Base-by-base conservation (phyloP, 2,888 invertebrate genomes). In the Hipparchia semele region DNA sequence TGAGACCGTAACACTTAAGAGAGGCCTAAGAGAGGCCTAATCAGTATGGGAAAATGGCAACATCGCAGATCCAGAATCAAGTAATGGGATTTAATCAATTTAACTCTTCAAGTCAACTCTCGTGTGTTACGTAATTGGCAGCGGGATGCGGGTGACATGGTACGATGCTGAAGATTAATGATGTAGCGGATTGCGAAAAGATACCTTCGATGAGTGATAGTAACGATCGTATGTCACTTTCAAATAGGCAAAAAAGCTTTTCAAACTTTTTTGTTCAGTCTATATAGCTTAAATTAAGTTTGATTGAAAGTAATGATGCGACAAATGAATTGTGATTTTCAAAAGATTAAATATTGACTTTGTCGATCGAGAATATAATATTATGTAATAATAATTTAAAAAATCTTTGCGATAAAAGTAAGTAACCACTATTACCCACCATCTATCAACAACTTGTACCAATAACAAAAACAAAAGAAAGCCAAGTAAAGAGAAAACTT, bases 91-190 rank as follows among this genome's bases (percentile, higher is more conserved):
- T 74, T 73, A 75, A 76, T 74, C 74, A 74, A 74, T 74, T 76
- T 74, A 73, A 73, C 69, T 71, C 73, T 74, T 74, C 71, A 66
- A 74, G 68, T 73, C 68, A 56, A 66, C 61, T 74, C 71, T 71
- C 61, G 68, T 73, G 64, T 71, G 72, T 73, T 73, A 73, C 71
- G 75, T 75, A 76, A 76, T 75, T 75, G 76, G 76, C 75, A 71
- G 64, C 79, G 78, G 73, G 78, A 81, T 81, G 82, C 81, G 81
- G 80, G 81, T 76, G 80, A 80, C 79, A 76, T 73, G 71, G 70
- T 68, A 64, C 75, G 61, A 75, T 75, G 75, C 74, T 71, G 76
- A 74, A 80, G 81, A 82, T 80, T 79, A 81, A 81, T 81, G 80
- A 79, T 78, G 77, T 69, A 68, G 75, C 73, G 66, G 70, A 76